Base-by-base conservation (phyloP, 2,113 vertebrate genomes). In the Sceloporus undulatus region DNA sequence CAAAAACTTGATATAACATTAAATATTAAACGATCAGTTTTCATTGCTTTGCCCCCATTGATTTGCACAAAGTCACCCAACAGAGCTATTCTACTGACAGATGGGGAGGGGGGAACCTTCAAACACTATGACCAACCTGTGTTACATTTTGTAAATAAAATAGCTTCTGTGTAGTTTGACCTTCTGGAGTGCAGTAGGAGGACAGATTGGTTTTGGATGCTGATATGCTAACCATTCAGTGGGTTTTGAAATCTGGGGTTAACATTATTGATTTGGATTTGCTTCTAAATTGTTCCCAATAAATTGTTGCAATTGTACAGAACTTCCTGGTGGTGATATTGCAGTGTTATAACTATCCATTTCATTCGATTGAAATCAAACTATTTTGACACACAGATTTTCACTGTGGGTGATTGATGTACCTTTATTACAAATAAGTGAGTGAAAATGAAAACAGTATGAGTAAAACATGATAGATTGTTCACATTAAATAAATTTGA, bases 351-450 rank as follows among this genome's bases (percentile, higher is more conserved):
- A 65, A 82, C n/a, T 84, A 14, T 2, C 18, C 9, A 29, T 84
- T 84, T 70, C 48, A 71, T 21, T 70, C 70, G 29, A 54, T 11
- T n/a, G 16, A 29, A 48, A 21, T 27, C 9, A 83, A 40, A 54
- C 16, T n/a, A 14, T 71, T 79, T 71, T 78, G 76, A 54, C 42
- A 78, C 23, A 78, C 27, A 29, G 2, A 27, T 27, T 14, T 21
- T 54, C n/a, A 54, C 18, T 54, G 48, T 9, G 10, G 70, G 54
- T n/a, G 29, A 40, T 52, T 71, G 42, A 25, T 83, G 68, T n/a
- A 52, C 10, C 65, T 83, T 11, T 83, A 52, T 83, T 83, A 21
- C 81, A 83, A 83, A 83, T 42, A 83, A 83, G 62, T 40, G 8
- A 8, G 8, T 70, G 42, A 42, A 70, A 78, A 83, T 83, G 68